Percentiles rank a stretch among this genome's conserved stretches.
Evolutionary conservation across 1,140 invertebrate species (phyloP).

Genomic region (Drosophila albomicans): DNA sequence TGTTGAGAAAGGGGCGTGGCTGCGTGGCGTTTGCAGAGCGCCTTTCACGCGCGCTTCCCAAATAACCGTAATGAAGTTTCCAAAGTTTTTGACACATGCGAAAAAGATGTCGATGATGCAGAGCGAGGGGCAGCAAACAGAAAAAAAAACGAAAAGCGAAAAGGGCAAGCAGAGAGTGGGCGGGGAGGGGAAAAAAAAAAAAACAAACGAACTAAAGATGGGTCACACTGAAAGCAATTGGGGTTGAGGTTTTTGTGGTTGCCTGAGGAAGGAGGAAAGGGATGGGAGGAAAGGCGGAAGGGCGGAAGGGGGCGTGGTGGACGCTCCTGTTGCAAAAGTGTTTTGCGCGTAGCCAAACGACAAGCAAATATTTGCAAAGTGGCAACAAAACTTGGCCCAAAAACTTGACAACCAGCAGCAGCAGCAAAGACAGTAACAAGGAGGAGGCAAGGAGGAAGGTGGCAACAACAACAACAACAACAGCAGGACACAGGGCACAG

Average conservation of each 20-base stretch:
- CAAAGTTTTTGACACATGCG: constrained; percentile 78
- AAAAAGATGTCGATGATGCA: constrained; percentile 49
- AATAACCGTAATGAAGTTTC: constrained; percentile 78
- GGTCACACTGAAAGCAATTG: constrained; percentile 14
- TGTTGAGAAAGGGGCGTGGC: constrained; percentile 14
- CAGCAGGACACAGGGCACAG: background rate
- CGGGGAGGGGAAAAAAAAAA: background rate
- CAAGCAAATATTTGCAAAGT: constrained; percentile 78
- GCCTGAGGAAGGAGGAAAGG: background rate
- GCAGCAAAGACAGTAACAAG: background rate
- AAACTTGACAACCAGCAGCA: constrained; percentile 28
- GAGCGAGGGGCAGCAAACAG: too few species aligned
- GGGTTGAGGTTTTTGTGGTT: constrained; percentile 3
- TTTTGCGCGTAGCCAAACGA: constrained; percentile 66
- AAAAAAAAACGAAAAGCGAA: constrained; percentile 23
- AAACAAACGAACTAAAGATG: constrained; percentile 1
- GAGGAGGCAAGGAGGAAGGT: background rate
- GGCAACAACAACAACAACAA: too few species aligned
- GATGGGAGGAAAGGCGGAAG: background rate
- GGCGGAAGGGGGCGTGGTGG: background rate
- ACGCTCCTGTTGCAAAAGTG: constrained; percentile 56
- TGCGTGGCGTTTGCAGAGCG: constrained; percentile 30
- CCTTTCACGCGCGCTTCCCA: constrained; percentile 54
- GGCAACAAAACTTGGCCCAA: constrained; percentile 72
- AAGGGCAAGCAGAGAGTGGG: background rate